Conservation (phyloP, 1,140 invertebrate species). For the Tribolium castaneum region DNA sequence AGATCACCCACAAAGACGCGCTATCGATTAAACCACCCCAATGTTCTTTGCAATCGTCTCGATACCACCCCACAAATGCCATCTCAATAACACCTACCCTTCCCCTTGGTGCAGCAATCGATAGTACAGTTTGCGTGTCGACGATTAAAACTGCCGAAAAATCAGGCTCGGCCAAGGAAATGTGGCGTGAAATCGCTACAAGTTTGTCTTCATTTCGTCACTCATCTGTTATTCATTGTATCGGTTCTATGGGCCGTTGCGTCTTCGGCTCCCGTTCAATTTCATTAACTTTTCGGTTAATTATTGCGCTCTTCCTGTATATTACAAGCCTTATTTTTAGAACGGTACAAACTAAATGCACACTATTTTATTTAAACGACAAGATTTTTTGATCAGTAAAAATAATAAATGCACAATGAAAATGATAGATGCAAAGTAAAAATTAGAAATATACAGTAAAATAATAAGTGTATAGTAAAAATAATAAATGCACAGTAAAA, state of each 20-base stretch:
- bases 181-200: constrained; percentile 52
- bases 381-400: too few species aligned
- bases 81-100: neutral
- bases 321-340: neutral
- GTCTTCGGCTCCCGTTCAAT: constrained; percentile 37
- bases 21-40: constrained; percentile 49
- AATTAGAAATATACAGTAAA: too few species aligned
- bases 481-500: too few species aligned
- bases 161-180: constrained; percentile 48
- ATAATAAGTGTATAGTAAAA: too few species aligned
- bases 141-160: neutral
- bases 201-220: constrained; percentile 58
- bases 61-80: neutral
- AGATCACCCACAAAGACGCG: constrained; percentile 54
- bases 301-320: neutral
- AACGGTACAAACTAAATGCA: too few species aligned
- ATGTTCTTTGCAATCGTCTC: constrained; percentile 24
- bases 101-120: neutral
- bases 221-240: constrained; percentile 61
- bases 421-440: too few species aligned
- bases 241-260: constrained; percentile 50
- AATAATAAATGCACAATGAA: too few species aligned
- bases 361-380: too few species aligned
- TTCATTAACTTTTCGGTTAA: constrained; percentile 49
- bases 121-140: neutral